A percentile compares a stretch with the other conserved stretches of the same genome.
Evolutionary conservation across 2,113 vertebrate genomes (phyloP).

Genomic region (Sphyrna mokarran): DNA sequence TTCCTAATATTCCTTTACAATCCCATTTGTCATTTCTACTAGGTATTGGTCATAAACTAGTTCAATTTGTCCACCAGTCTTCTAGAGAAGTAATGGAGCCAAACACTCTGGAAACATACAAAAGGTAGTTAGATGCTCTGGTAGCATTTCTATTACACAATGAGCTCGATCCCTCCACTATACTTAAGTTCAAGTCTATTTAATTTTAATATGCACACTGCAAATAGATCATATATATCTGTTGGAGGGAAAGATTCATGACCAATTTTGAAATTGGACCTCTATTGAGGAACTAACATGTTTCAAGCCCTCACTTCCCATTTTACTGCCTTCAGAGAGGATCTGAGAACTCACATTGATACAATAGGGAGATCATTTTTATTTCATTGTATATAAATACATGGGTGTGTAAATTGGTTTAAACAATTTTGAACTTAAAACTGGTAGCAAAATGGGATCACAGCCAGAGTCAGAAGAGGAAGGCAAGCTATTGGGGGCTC

Average conservation of each 20-base stretch:
- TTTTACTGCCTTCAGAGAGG: slow-evolving; percentile 5
- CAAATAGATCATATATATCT: neutral
- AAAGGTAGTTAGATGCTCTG: neutral
- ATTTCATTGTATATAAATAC: neutral
- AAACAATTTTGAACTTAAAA: neutral
- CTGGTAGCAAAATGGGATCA: neutral
- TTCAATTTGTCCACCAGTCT: neutral
- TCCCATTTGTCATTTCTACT: too few species aligned
- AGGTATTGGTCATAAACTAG: too few species aligned
- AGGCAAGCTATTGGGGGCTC: neutral
- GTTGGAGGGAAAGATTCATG: neutral
- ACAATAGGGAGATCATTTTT: neutral
- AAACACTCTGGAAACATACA: neutral
- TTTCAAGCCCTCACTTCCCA: neutral
- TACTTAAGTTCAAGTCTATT: neutral
- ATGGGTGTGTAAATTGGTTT: neutral
- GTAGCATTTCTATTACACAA: neutral
- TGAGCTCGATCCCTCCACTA: neutral
- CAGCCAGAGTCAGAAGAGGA: neutral
- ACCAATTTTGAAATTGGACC: neutral
- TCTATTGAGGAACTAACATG: slow-evolving; percentile 4
- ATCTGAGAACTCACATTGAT: slow-evolving; percentile 15
- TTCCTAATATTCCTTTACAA: too few species aligned
- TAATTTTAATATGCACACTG: neutral
- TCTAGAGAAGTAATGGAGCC: neutral